Evolutionary conservation across 2,888 invertebrate species (phyloP).

Genomic region (Smittia sp.): DNA sequence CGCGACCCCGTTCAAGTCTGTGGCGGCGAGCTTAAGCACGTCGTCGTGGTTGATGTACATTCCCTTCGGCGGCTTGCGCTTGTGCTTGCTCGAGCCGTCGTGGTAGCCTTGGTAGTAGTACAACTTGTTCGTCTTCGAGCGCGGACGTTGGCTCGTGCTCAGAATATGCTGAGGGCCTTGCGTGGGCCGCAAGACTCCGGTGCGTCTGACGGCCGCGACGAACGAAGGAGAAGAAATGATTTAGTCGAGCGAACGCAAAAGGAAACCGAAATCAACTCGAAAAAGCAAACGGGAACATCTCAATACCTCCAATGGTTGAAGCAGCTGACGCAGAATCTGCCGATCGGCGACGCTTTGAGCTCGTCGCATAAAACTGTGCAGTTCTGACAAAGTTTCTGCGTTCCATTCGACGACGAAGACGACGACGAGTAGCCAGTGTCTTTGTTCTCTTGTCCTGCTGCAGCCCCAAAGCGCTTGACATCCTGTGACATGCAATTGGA

Average conservation of each 20-base stretch:
- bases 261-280: slow-evolving; percentile 42
- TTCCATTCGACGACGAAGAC: slow-evolving; percentile 46
- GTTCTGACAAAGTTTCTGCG: slow-evolving; percentile 48
- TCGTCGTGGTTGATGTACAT: slow-evolving; percentile 98
- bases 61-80: slow-evolving; percentile 89
- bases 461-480: slow-evolving; percentile 7
- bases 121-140: slow-evolving; percentile 48
- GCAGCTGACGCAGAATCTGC: slow-evolving; percentile 78
- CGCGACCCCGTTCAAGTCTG: slow-evolving; percentile 50
- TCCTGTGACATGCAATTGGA: not conserved
- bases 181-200: slow-evolving; percentile 75
- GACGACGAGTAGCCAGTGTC: slow-evolving; percentile 43
- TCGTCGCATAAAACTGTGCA: slow-evolving; percentile 76
- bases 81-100: slow-evolving; percentile 57
- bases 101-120: slow-evolving; percentile 45
- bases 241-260: not conserved
- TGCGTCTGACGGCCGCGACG: slow-evolving; percentile 60
- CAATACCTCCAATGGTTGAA: slow-evolving; percentile 84
- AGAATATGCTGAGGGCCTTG: slow-evolving; percentile 62
- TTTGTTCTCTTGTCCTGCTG: slow-evolving; percentile 19
- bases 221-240: slow-evolving; percentile 16
- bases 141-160: slow-evolving; percentile 32
- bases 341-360: slow-evolving; percentile 71
- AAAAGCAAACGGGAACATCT: slow-evolving; percentile 48
- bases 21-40: slow-evolving; percentile 85